These are phyloP conservation scores for Drosophila littoralis DNA, from an alignment of 1,140 invertebrate genomes.

Conservation along the genomic window DNA sequence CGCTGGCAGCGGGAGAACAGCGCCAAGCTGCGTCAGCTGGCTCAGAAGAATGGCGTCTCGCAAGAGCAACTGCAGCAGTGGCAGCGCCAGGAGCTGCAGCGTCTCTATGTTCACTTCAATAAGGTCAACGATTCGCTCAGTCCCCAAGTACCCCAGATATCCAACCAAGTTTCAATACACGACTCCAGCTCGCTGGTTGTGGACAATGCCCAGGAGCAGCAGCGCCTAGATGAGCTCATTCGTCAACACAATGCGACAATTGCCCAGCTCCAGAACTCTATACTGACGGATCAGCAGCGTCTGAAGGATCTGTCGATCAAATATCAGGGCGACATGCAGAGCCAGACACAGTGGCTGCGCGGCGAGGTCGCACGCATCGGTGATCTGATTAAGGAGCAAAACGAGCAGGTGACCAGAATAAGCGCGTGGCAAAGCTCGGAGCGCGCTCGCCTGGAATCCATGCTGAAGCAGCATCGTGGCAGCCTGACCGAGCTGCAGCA, in stretches of 20 bases:
- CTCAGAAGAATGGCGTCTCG: conserved; percentile 55
- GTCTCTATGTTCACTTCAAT: conserved; percentile 63
- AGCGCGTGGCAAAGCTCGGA: conserved; percentile 78
- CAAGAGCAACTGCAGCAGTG: conserved; percentile 65
- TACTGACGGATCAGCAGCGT: conserved; percentile 69
- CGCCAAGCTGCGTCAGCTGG: conserved; percentile 53
- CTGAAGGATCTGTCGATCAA: conserved; percentile 68
- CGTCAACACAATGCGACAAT: conserved; percentile 76
- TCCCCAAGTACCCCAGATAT: conserved; percentile 30
- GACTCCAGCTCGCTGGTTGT: conserved; percentile 42
- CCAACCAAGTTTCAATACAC: conserved; percentile 9
- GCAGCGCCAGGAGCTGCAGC: conserved; percentile 70
- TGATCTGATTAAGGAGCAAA: conserved; percentile 72
- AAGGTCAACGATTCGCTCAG: conserved; percentile 67
- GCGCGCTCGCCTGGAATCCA: conserved; percentile 65
- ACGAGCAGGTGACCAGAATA: conserved; percentile 68
- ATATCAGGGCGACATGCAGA: conserved; percentile 78
- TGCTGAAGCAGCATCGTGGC: conserved; percentile 70
- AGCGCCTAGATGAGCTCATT: conserved; percentile 69
- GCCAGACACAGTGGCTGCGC: conserved; percentile 77
- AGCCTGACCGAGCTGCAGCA: conserved; percentile 69
- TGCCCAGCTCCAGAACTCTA: conserved; percentile 67
- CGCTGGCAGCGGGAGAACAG: conserved; percentile 76
- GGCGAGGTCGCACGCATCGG: conserved; percentile 70
- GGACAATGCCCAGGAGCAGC: conserved; percentile 65